phyloP scores from a whole-genome alignment of 2,888 invertebrate genomes.

The Pomacea canaliculata region DNA sequence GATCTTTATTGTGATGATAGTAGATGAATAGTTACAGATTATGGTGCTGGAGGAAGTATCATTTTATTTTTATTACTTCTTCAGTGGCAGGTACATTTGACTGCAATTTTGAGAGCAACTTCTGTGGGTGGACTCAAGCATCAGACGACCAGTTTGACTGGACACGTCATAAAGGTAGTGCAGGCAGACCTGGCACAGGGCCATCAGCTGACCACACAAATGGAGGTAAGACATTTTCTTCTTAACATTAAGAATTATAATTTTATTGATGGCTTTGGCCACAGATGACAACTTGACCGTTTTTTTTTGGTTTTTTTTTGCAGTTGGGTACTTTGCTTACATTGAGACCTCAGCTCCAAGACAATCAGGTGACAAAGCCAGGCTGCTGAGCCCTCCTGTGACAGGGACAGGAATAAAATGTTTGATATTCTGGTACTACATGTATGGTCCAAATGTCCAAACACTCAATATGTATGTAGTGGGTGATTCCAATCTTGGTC shows the following conservation, averaged over 20 bases:
- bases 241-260: too few species aligned
- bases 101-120: conserved; percentile 58
- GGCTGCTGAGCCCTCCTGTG: conserved; percentile 51
- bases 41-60: too few species aligned
- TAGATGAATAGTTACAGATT: too few species aligned
- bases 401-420: conserved; percentile 42
- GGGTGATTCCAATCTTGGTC: conserved; percentile 42
- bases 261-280: too few species aligned
- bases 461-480: conserved; percentile 51
- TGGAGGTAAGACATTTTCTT: conserved; percentile 11
- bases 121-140: conserved; percentile 57
- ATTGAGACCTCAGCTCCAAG: conserved; percentile 33
- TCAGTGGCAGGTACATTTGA: conserved; percentile 33
- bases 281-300: too few species aligned
- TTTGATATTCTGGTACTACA: conserved; percentile 63
- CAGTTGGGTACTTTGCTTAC: conserved; percentile 58
- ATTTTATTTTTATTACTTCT: too few species aligned
- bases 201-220: conserved; percentile 66
- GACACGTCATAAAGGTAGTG: conserved; percentile 48
- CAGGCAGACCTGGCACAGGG: conserved; percentile 52
- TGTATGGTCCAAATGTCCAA: conserved; percentile 62
- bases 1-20: too few species aligned
- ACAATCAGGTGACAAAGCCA: conserved; percentile 73
- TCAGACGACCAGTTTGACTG: conserved; percentile 56
- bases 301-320: too few species aligned